Evolutionary conservation across 2,888 invertebrate species (phyloP).

Genomic region (Aproaerema taeniolella): DNA sequence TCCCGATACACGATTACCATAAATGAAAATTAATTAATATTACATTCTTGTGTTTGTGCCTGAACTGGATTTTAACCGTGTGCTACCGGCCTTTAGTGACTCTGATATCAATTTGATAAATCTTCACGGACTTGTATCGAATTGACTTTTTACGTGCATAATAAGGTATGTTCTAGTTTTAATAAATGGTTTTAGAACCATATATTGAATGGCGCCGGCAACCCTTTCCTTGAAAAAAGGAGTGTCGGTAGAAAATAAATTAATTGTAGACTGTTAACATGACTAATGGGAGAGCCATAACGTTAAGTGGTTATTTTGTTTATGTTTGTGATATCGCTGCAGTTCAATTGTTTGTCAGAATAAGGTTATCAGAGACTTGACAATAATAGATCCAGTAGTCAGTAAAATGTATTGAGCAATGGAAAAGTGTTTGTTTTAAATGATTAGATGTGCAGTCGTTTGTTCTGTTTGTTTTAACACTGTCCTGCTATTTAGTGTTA

Average conservation of each 20-base stretch:
- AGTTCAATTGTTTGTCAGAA: constrained; percentile 7
- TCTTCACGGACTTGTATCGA: constrained; percentile 38
- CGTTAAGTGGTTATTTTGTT: constrained; percentile 13
- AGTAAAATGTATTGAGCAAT: constrained; percentile 33
- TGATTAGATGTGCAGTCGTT: constrained; percentile 25
- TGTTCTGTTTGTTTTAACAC: constrained; percentile 30
- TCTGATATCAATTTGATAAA: constrained; percentile 29
- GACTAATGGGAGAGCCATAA: constrained; percentile 3
- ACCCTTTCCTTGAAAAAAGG: constrained; percentile 2
- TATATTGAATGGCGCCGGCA: constrained; percentile 1
- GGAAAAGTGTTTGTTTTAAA: constrained; percentile 32
- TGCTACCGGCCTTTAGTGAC: constrained; percentile 34
- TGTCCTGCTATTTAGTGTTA: constrained; percentile 19
- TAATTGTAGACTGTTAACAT: constrained; percentile 4
- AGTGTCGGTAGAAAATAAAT: not conserved
- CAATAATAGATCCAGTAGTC: constrained; percentile 27
- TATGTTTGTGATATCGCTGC: constrained; percentile 6
- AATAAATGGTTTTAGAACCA: constrained; percentile 4
- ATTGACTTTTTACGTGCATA: constrained; percentile 10
- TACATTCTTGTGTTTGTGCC: constrained; percentile 50
- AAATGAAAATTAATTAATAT: constrained; percentile 50
- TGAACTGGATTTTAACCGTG: constrained; percentile 50
- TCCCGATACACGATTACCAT: constrained; percentile 56
- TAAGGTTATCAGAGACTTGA: constrained; percentile 11
- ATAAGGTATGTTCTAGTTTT: constrained; percentile 15